Percentiles rank a stretch among this genome's conserved stretches.
Conservation (phyloP, 2,888 invertebrate genomes). For the Ypsolopha scabrella region DNA sequence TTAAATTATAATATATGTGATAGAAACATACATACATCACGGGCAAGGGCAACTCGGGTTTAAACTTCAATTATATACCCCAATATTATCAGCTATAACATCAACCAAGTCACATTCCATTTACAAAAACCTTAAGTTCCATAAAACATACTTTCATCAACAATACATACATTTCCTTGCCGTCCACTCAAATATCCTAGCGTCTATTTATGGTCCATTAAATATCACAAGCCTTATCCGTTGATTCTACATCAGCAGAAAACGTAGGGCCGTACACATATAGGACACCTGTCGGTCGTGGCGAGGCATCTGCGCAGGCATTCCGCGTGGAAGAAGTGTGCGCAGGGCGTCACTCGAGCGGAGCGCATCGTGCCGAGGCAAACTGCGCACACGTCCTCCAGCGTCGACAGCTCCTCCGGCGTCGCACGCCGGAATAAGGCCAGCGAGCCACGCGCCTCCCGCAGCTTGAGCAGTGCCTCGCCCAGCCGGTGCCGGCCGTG, state of each 20-base stretch:
- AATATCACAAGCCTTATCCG: conserved; percentile 2
- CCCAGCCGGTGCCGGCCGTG: conserved; percentile 72
- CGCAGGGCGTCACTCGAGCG: conserved; percentile 83
- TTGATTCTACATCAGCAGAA: conserved; percentile 47
- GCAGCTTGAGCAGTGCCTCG: conserved; percentile 66
- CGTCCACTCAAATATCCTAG: neutral
- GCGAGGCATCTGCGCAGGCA: conserved; percentile 81
- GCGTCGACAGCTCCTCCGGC: conserved; percentile 72
- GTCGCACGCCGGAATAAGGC: conserved; percentile 75
- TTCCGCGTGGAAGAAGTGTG: conserved; percentile 83
- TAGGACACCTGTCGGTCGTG: conserved; percentile 77
- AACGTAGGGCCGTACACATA: conserved; percentile 77
- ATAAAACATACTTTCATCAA: neutral
- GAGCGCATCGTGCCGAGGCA: conserved; percentile 78
- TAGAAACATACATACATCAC: too few relatives aligned
- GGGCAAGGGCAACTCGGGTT: too few relatives aligned
- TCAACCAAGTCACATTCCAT: neutral
- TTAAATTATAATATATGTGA: too few relatives aligned
- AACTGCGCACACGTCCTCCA: conserved; percentile 84
- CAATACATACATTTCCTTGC: neutral
- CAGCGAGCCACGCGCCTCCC: conserved; percentile 72
- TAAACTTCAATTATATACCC: too few relatives aligned
- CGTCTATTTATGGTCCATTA: neutral
- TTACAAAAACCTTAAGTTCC: neutral
- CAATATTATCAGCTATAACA: too few relatives aligned